Conservation (phyloP, 2,797 vertebrate genomes). For the Lepus oiostolus region DNA sequence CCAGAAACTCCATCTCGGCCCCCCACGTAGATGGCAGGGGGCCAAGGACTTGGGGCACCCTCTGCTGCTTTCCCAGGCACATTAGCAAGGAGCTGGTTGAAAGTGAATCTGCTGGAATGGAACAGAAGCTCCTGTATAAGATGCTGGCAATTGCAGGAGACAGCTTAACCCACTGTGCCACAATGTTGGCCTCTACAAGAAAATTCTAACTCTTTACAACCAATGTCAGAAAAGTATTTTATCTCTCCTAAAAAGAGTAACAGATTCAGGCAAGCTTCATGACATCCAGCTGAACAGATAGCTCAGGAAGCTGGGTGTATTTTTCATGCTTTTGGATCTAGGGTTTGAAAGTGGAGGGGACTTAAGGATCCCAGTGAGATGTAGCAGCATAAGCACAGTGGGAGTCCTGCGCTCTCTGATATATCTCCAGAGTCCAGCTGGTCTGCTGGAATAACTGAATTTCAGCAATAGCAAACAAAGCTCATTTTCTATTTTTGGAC, state of each 20-base stretch:
- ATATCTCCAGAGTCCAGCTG: neutral
- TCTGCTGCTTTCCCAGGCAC: no score
- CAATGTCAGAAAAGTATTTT: neutral
- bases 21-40: no score
- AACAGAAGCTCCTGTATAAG: no score
- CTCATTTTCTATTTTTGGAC: neutral
- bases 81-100: no score
- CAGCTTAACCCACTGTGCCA: no score
- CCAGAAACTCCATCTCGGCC: no score
- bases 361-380: neutral
- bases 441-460: neutral
- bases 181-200: neutral
- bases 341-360: neutral
- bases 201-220: neutral
- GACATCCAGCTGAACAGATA: neutral
- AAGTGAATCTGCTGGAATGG: no score
- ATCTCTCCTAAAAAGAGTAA: constrained; percentile 1
- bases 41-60: no score
- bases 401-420: neutral
- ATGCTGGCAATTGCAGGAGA: no score
- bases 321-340: neutral
- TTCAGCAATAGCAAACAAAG: neutral
- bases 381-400: neutral
- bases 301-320: neutral
- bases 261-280: neutral